Evolutionary conservation across 1,140 invertebrate genomes (phyloP).

Genomic region (Dendrolimus punctatus): DNA sequence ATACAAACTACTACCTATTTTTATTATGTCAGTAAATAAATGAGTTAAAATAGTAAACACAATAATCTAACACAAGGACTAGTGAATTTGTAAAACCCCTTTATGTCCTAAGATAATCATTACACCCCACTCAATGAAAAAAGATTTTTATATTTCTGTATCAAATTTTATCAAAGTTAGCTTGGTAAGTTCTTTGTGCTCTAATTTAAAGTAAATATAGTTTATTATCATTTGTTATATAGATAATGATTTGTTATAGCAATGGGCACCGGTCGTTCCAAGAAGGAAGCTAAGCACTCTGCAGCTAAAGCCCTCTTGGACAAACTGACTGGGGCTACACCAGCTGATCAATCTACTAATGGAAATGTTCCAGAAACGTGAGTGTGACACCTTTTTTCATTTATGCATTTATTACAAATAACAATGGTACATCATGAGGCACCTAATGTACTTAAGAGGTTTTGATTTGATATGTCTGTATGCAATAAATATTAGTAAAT

Average conservation of each 20-base stretch:
- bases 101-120: too few species aligned
- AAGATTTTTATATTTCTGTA: too few species aligned
- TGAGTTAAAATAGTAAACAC: too few species aligned
- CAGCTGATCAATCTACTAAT: slow-evolving; percentile 59
- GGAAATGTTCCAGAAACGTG: slow-evolving; percentile 62
- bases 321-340: slow-evolving; percentile 71
- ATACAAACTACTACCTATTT: too few species aligned
- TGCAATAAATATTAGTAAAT: too few species aligned
- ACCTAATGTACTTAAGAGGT: too few species aligned
- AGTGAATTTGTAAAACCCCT: too few species aligned
- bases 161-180: too few species aligned
- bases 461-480: too few species aligned
- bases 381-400: slow-evolving; percentile 18
- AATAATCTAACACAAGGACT: too few species aligned
- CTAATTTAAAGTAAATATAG: background rate
- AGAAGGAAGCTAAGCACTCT: slow-evolving; percentile 97
- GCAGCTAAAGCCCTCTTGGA: slow-evolving; percentile 93
- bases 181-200: slow-evolving; percentile 5
- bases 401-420: background rate
- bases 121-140: too few species aligned
- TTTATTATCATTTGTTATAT: slow-evolving; percentile 9
- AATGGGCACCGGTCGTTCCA: slow-evolving; percentile 92
- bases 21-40: too few species aligned
- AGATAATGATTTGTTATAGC: slow-evolving; percentile 62
- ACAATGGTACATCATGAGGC: background rate